Evolutionary conservation across 2,888 invertebrate genomes (phyloP).

Genomic region (Drosophila birchii): DNA sequence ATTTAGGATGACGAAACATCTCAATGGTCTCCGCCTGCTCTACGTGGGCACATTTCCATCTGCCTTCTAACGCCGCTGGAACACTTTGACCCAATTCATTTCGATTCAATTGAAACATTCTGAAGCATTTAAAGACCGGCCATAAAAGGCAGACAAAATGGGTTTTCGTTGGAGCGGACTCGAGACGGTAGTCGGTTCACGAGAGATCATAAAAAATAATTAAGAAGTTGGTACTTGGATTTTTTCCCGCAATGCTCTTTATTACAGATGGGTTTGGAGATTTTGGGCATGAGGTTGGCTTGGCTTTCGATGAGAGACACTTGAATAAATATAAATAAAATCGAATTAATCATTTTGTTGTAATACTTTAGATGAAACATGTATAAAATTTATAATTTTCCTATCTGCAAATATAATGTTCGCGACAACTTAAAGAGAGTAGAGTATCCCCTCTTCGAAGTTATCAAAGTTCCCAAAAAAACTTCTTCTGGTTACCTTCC

Average conservation of each 20-base stretch:
- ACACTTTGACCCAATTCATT: conserved; percentile 73
- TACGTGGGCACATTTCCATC: conserved; percentile 51
- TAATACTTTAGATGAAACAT: too few relatives aligned
- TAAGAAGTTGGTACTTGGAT: conserved; percentile 55
- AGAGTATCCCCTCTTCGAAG: conserved; percentile 47
- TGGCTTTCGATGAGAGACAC: neutral
- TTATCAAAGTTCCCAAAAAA: neutral
- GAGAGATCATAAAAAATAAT: conserved; percentile 75
- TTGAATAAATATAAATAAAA: neutral
- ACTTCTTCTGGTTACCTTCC: neutral
- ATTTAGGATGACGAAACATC: conserved; percentile 38
- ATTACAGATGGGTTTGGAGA: neutral
- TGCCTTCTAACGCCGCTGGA: conserved; percentile 56
- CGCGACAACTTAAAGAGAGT: neutral
- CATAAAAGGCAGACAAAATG: conserved; percentile 49
- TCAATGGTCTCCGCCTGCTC: conserved; percentile 54
- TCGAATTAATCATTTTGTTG: neutral
- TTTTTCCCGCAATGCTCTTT: conserved; percentile 36
- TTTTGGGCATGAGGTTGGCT: neutral
- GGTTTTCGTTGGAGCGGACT: conserved; percentile 29
- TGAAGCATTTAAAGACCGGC: conserved; percentile 63
- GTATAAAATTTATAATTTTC: neutral
- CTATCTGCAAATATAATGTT: neutral
- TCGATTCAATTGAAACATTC: conserved; percentile 46
- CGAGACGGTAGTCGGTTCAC: conserved; percentile 69